Evolutionary conservation across 2,797 vertebrate genomes (phyloP).

Genomic region (Percopsis omiscomaycus): DNA sequence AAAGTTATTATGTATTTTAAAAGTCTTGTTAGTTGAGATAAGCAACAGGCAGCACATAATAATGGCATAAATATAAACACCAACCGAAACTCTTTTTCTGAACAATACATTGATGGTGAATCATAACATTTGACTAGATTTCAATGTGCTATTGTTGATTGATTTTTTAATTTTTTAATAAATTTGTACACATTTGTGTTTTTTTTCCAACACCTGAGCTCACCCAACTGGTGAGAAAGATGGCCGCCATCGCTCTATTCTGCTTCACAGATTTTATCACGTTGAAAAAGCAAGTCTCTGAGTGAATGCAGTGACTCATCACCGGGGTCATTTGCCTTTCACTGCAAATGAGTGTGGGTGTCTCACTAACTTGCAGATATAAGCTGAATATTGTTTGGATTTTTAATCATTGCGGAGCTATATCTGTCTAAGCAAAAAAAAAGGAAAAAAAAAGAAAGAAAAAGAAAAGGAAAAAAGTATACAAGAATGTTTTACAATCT

Average conservation of each 20-base stretch:
- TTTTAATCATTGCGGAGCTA: slow-evolving; percentile 60
- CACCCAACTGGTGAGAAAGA: slow-evolving; percentile 35
- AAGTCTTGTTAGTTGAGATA: not conserved
- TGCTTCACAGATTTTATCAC: slow-evolving; percentile 61
- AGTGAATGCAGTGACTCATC: slow-evolving; percentile 79
- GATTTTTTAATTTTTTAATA: not conserved
- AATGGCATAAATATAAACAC: too few species aligned
- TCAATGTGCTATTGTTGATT: too few species aligned
- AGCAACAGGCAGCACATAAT: not conserved
- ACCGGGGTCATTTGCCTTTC: slow-evolving; percentile 81
- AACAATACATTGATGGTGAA: too few species aligned
- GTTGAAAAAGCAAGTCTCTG: slow-evolving; percentile 69
- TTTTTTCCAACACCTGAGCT: slow-evolving; percentile 42
- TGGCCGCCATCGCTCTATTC: slow-evolving; percentile 46
- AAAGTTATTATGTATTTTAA: not conserved
- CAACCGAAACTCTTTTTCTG: too few species aligned
- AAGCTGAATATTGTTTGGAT: slow-evolving; percentile 75
- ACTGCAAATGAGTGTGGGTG: slow-evolving; percentile 83
- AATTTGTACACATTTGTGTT: not conserved
- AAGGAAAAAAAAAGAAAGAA: slow-evolving; percentile 7
- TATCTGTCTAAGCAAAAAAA: slow-evolving; percentile 18
- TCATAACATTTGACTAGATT: too few species aligned
- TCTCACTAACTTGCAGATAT: slow-evolving; percentile 80
- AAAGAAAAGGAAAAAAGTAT: slow-evolving; percentile 10
- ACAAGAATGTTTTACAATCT: slow-evolving; percentile 14